A percentile compares a stretch with the other conserved stretches of the same genome.
phyloP scores from a whole-genome alignment of 2,888 invertebrate genomes.

The Anthoptus insignis region DNA sequence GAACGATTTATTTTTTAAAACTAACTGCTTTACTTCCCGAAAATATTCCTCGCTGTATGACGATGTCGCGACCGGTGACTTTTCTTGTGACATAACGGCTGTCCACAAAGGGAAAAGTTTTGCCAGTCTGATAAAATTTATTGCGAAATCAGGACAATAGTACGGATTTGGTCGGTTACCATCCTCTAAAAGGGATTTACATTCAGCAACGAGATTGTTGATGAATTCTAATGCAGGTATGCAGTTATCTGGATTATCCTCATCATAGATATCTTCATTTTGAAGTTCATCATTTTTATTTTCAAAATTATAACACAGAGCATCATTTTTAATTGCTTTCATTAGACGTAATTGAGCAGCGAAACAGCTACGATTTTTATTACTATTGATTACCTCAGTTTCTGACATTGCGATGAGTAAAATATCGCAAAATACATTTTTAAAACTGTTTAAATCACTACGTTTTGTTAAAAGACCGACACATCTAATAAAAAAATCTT shows the following conservation, averaged over 20 bases:
- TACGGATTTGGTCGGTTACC: neutral
- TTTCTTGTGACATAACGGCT: too few relatives aligned
- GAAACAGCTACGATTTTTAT: too few relatives aligned
- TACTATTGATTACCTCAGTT: neutral
- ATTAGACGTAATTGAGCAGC: neutral
- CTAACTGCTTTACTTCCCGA: neutral
- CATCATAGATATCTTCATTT: too few relatives aligned
- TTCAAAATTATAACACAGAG: neutral
- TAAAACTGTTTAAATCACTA: neutral
- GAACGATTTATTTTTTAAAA: neutral
- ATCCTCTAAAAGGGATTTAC: neutral
- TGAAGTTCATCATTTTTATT: neutral
- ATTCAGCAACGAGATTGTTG: neutral
- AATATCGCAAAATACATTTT: too few relatives aligned
- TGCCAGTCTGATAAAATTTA: too few relatives aligned
- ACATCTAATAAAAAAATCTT: neutral
- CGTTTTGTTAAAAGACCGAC: neutral
- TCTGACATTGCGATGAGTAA: neutral
- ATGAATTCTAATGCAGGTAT: neutral
- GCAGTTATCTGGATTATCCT: too few relatives aligned
- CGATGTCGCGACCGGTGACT: too few relatives aligned
- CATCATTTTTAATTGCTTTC: neutral
- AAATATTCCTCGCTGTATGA: neutral
- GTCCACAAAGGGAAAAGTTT: too few relatives aligned
- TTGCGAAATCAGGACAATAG: too few relatives aligned